Evolutionary conservation across 2,888 invertebrate species (phyloP), one percentile per base, ranked within the genome.

Genomic region (Anodontia alba): DNA sequence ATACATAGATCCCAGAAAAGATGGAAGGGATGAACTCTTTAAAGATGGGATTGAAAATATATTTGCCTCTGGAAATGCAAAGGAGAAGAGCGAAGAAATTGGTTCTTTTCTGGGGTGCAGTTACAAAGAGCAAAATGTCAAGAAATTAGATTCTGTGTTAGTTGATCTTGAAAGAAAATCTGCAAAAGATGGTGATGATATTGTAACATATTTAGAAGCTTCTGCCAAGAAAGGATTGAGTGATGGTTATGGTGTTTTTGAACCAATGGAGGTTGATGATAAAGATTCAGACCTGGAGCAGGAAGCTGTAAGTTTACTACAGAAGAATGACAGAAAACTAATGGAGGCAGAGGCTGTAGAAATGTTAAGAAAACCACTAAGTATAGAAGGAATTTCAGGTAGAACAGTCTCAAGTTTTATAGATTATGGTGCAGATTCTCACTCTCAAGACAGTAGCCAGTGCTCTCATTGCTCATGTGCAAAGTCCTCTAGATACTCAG

Each of bases 231-330:
- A 62, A 33, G 5, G 17, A 17, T 20, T 33, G 23, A 33, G 20
- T 17, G 29, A 33, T 5, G 62, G 10, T 33, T 5, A 33, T 62
- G 33, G 1, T 33, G 33, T 8, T 1, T 77, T 43, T 74, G 80
- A 83, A 62, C 75, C 77, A 17, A 78, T 80, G 83, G 75, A 83
- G 15, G 73, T 76, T 23, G 80, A 80, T 46, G 49, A 8, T 15
- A 73, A 33, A 33, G 12, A 33, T 7, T n/a, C n/a, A n/a, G n/a
- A n/a, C n/a, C 2, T 46, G 66, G 38, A 51, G 15, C 74, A 23
- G n/a, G 62, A 81, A 33, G 78, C 78, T 7, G 43, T 76, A 12
- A 51, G 31, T 23, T 51, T 84, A 46, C 62, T 84, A 0, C 42
- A 76, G 62, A 72, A 43, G 15, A 84, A 81, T 77, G 84, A 84